Evolutionary conservation across 2,797 vertebrate genomes (phyloP), one percentile per base, ranked within the genome.

Genomic region (Cynopterus sphinx): DNA sequence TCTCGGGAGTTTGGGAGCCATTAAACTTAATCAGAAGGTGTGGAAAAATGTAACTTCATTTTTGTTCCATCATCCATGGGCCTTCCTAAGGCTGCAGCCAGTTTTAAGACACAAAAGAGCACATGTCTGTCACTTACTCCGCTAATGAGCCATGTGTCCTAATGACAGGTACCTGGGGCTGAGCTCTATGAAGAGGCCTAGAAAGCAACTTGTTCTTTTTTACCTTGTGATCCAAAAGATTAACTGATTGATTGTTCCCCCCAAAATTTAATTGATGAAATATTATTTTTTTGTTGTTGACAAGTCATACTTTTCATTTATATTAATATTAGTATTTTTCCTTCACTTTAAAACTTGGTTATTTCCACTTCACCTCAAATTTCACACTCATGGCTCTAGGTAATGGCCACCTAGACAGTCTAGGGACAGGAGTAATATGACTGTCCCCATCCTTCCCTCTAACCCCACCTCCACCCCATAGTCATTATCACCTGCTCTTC

Each of bases 71-170:
- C 61, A 59, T 51, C 12, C 8, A 49, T 49, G 43, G n/a, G 21
- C 46, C 94, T 87, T 78, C 21, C 57, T 39, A 11, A 7, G 33
- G 16, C 39, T 57, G 51, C 13, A 46, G 39, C 74, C 94, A 46
- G 78, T 95, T 91, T 86, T 87, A 90, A 91, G 46, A 22, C 33
- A 93, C 36, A 59, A 91, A 91, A 87, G 16, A 93, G 17, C 57
- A 55, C 31, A 51, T 28, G 9, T 46, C 16, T 11, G 74, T 71
- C 87, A 57, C 59, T 78, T 81, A 8, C 75, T 90, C 46, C 59
- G 71, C 46, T 68, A n/a, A 11, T 17, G 41, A 87, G 36, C 75
- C 61, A 9, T 41, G 26, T 43, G 26, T 81, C 43, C 87, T 71
- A 71, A 39, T 59, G 89, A 63, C 21, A 55, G 67, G 28, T 65